phyloP scores from a whole-genome alignment of 2,113 vertebrate genomes.

The Edolisoma coerulescens region DNA sequence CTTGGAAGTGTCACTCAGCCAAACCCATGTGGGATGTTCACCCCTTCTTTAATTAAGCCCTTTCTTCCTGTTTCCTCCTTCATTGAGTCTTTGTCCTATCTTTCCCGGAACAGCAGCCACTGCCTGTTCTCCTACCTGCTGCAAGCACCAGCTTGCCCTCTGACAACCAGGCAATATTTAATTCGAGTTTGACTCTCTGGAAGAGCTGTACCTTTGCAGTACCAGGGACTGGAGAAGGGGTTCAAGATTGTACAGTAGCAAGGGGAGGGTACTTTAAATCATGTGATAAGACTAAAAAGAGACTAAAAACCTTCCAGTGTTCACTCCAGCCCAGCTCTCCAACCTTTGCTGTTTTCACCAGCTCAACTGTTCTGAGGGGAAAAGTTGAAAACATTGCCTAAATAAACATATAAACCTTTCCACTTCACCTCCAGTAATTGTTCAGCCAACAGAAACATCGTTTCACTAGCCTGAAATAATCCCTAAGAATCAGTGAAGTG shows the following conservation, averaged over 20 bases:
- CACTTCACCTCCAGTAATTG: not conserved
- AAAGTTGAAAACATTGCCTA: not conserved
- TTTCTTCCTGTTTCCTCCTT: not conserved
- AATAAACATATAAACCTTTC: not conserved
- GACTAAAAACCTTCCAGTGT: rapidly evolving
- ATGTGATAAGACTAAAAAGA: rapidly evolving
- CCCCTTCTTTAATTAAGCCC: not conserved
- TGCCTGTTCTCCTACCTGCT: not conserved
- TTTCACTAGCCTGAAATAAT: slow-evolving; percentile 39
- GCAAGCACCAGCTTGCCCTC: not conserved
- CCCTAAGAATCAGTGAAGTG: not conserved
- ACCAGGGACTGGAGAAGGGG: not conserved
- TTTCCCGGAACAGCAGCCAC: not conserved
- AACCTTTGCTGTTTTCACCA: not conserved
- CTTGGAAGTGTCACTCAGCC: not conserved
- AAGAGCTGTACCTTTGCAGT: not conserved
- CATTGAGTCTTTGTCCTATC: rapidly evolving
- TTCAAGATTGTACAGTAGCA: not conserved
- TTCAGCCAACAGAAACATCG: not conserved
- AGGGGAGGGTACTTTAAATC: not conserved
- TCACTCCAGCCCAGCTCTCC: not conserved
- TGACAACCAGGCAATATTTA: not conserved
- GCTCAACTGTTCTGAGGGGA: not conserved
- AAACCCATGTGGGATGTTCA: not conserved
- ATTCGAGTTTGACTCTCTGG: not conserved